Base-by-base conservation (phyloP, 1,140 invertebrate genomes). In the Scaptomyza hsui region DNA sequence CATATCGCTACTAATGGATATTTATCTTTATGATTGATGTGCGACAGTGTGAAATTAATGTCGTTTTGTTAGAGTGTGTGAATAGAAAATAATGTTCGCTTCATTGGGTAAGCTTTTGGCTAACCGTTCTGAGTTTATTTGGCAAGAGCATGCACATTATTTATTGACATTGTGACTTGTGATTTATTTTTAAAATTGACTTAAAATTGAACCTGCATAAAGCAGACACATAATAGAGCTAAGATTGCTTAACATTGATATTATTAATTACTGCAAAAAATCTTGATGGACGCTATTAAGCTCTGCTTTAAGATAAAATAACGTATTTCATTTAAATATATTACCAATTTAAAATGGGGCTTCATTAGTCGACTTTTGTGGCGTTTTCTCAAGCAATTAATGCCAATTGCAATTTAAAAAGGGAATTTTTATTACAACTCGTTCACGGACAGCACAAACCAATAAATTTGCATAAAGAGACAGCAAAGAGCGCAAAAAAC, bases 381-480 rank as follows among this genome's bases (percentile, higher is more conserved):
- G 32, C n/a, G 29, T 45, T 61, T 52, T 35, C 64, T 44, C 48
- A 53, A 52, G 65, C 48, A 62, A 62, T 68, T 68, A 62, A 68
- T 61, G 39, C 29, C 29, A 42, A 52, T 62, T 60, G 47, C 19
- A 68, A 61, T 35, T 51, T 48, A 39, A 49, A 44, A 51, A 18
- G 32, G 7, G 32, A 35, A 57, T 16, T 48, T 59, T 59, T 57
- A 65, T 67, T 60, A 49, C 44, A 52, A n/a, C 59, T 61, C 41
- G 24, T 44, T 7, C 13, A 35, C 13, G 15, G 19, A 13, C 52
- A 35, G 64, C 18, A 15, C 44, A 67, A 60, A 18, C 57, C 48
- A 52, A 62, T 62, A 68, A 52, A 68, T 62, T 68, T 68, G 39
- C 64, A 68, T 61, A 51, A 49, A 32, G 56, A 24, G 37, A 57